These are phyloP conservation scores for Poeciliopsis gracilis DNA, from an alignment of 2,797 vertebrate genomes.

Conservation along the genomic window DNA sequence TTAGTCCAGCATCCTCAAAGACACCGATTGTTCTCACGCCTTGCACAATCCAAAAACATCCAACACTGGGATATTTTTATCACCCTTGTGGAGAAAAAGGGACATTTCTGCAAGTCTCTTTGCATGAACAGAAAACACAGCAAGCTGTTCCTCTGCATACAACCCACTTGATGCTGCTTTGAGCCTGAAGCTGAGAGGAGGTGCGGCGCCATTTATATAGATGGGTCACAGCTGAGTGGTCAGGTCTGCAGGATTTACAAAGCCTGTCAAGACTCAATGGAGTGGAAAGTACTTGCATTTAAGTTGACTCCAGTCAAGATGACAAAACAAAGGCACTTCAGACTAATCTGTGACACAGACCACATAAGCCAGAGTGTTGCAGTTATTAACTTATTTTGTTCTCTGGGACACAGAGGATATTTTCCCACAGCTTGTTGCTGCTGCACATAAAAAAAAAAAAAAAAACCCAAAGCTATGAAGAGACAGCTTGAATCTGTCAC, in stretches of 20 bases:
- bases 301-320: constrained; percentile 66
- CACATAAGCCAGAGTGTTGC: constrained; percentile 76
- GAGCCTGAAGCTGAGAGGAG: constrained; percentile 33
- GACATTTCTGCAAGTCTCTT: constrained; percentile 10
- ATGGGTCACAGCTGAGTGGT: constrained; percentile 64
- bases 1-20: constrained; percentile 68
- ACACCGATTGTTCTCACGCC: constrained; percentile 65
- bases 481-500: constrained; percentile 76
- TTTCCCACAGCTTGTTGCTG: constrained; percentile 83
- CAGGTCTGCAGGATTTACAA: constrained; percentile 55
- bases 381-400: constrained; percentile 85
- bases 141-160: constrained; percentile 3
- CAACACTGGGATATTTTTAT: constrained; percentile 26
- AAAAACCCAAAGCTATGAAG: constrained; percentile 33
- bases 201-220: constrained; percentile 50
- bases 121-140: constrained; percentile 15
- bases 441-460: background rate
- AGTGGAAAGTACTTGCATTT: constrained; percentile 76
- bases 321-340: constrained; percentile 73
- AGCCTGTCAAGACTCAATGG: constrained; percentile 69
- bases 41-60: constrained; percentile 56
- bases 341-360: constrained; percentile 77
- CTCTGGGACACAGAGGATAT: constrained; percentile 76
- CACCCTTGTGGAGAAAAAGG: constrained; percentile 11
- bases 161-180: constrained; percentile 12